Percentiles rank a stretch among this genome's conserved stretches.
phyloP scores from a whole-genome alignment of 2,797 vertebrate genomes.

The Valencia hispanica region DNA sequence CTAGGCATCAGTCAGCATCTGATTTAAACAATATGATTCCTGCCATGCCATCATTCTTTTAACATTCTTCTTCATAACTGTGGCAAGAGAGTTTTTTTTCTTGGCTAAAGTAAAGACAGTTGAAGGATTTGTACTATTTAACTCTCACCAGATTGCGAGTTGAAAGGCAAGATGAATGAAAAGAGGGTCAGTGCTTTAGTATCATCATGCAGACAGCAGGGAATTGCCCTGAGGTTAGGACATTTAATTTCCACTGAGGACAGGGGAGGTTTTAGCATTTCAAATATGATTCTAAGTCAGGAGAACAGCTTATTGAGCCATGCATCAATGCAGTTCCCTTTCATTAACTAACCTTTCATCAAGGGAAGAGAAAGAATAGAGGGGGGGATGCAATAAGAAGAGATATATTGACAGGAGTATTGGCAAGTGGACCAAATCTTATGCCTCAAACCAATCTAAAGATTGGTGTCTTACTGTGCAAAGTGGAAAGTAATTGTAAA shows the following conservation, averaged over 20 bases:
- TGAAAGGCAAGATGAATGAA: conserved; percentile 29
- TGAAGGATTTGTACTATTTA: conserved; percentile 26
- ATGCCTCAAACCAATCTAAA: conserved; percentile 50
- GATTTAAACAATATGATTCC: conserved; percentile 24
- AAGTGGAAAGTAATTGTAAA: conserved; percentile 69
- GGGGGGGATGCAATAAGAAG: conserved; percentile 56
- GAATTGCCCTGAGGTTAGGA: conserved; percentile 49
- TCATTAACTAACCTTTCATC: conserved; percentile 73
- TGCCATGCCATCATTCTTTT: conserved; percentile 10
- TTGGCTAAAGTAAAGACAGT: conserved; percentile 24
- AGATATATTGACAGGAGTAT: conserved; percentile 68
- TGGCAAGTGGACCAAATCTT: conserved; percentile 69
- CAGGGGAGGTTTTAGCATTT: conserved; percentile 51
- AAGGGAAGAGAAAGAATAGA: conserved; percentile 26
- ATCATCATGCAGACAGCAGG: conserved; percentile 26
- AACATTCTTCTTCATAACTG: conserved; percentile 10
- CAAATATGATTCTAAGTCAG: conserved; percentile 55
- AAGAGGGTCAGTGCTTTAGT: conserved; percentile 26
- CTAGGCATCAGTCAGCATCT: conserved; percentile 12
- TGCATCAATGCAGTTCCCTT: conserved; percentile 65
- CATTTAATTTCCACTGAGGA: conserved; percentile 60
- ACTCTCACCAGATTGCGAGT: conserved; percentile 20
- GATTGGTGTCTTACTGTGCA: conserved; percentile 44
- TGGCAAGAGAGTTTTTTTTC: not conserved
- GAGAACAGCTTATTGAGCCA: conserved; percentile 63